These are phyloP conservation scores for Limnothrissa miodon DNA, from an alignment of 2,113 vertebrate genomes.

Conservation along the genomic window DNA sequence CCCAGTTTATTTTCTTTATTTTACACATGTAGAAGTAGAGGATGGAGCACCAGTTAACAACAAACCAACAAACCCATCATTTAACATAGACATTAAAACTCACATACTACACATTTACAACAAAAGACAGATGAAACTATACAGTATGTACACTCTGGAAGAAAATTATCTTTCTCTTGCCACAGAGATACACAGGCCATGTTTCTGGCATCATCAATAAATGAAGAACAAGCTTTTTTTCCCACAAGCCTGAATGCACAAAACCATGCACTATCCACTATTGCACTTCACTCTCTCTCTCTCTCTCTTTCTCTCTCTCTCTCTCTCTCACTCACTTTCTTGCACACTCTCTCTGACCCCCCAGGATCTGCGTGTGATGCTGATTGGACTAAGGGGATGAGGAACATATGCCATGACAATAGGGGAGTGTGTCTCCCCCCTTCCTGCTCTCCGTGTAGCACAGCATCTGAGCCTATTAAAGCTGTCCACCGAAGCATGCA, in stretches of 20 bases:
- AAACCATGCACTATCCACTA: not conserved
- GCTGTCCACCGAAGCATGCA: conserved; percentile 44
- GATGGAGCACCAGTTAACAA: not conserved
- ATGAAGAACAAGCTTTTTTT: not conserved
- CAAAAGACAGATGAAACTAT: not conserved
- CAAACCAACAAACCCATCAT: not conserved
- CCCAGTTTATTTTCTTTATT: no score
- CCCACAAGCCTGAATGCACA: not conserved
- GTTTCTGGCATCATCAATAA: not conserved
- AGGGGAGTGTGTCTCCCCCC: conserved; percentile 57
- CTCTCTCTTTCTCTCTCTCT: no score
- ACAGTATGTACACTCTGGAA: not conserved
- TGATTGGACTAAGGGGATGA: conserved; percentile 46
- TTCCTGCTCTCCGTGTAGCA: conserved; percentile 36
- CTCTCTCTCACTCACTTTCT: no score
- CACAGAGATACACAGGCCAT: not conserved
- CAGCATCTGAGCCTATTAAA: conserved; percentile 48
- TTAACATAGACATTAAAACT: not conserved
- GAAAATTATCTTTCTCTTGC: not conserved
- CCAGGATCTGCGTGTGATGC: conserved; percentile 44
- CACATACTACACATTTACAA: no score
- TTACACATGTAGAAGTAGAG: no score
- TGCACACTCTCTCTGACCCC: no score
- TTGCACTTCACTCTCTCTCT: no score
- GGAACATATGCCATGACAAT: conserved; percentile 60